Base-by-base conservation (phyloP, 2,888 invertebrate species). In the Griposia aprilina region DNA sequence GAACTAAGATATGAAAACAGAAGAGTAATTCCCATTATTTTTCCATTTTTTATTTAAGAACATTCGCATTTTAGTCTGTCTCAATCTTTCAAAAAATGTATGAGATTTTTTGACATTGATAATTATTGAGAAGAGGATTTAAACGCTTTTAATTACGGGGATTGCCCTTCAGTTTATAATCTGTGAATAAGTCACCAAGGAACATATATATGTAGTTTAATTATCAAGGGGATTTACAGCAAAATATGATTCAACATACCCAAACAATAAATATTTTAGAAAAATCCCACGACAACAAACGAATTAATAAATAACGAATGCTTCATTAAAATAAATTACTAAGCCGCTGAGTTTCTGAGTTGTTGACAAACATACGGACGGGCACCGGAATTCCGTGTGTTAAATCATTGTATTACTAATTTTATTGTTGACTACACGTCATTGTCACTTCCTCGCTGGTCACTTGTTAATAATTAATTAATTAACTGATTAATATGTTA, bases 361-460 rank as follows among this genome's bases (percentile, higher is more conserved):
- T 87, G 80, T 87, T 87, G 80, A 88, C 80, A 87, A 88, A 86
- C 87, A 87, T n/a, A 71, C 59, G 2, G 13, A 84, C 75, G 45
- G n/a, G 63, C 78, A 85, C 88, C 86, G 87, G 87, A 87, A 87
- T 87, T 87, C 87, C 84, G 83, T 66, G 30, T 76, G 79, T 83
- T 76, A 68, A 82, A 60, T 85, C 76, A 84, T 75, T 80, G 70
- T 45, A 69, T 85, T 71, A 84, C 85, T 80, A 82, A 83, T 84
- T 84, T 80, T 52, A 80, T 71, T 85, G 86, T 78, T 85, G 70
- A 60, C 23, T 55, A 72, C 45, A 59, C 81, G 57, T 66, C 65
- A 66, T 4, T 52, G 65, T 57, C 41, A 55, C 75, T 84, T 84
- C 84, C 85, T 75, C 55, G 20, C 20, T 72, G 23, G 45, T 73